A percentile compares a stretch with the other conserved stretches of the same genome.
Evolutionary conservation across 2,113 vertebrate species (phyloP).

Genomic region (Epinephelus fuscoguttatus): DNA sequence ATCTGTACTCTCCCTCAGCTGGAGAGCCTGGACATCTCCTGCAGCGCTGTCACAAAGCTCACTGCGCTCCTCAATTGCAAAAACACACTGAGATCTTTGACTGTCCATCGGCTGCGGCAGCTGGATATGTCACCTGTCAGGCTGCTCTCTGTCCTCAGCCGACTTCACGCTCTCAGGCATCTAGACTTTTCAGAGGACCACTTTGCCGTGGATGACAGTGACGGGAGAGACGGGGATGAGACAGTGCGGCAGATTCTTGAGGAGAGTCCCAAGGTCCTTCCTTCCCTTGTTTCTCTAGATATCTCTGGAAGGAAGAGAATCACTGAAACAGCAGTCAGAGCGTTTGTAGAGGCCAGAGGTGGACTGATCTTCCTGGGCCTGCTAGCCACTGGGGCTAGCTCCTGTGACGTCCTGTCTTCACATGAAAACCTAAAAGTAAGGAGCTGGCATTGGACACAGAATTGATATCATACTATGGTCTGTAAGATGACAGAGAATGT

Average conservation of each 20-base stretch:
- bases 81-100: constrained; percentile 89
- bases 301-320: constrained; percentile 93
- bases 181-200: constrained; percentile 96
- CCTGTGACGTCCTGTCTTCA: constrained; percentile 89
- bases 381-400: constrained; percentile 92
- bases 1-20: constrained; percentile 90
- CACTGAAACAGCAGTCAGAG: constrained; percentile 87
- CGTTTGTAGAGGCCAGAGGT: constrained; percentile 88
- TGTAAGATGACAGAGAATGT: background rate
- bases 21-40: constrained; percentile 95
- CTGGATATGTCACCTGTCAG: constrained; percentile 92
- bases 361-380: constrained; percentile 93
- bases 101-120: constrained; percentile 90
- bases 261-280: constrained; percentile 88
- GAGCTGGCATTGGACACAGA: background rate
- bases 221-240: constrained; percentile 75
- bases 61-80: constrained; percentile 89
- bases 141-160: constrained; percentile 90
- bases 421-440: constrained; percentile 91
- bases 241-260: constrained; percentile 90
- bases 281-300: constrained; percentile 91
- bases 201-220: constrained; percentile 78
- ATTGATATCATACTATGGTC: background rate
- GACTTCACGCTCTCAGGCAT: constrained; percentile 90
- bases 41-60: constrained; percentile 91